Base-by-base conservation (phyloP, 2,888 invertebrate species). In the Leucophora obtusa region DNA sequence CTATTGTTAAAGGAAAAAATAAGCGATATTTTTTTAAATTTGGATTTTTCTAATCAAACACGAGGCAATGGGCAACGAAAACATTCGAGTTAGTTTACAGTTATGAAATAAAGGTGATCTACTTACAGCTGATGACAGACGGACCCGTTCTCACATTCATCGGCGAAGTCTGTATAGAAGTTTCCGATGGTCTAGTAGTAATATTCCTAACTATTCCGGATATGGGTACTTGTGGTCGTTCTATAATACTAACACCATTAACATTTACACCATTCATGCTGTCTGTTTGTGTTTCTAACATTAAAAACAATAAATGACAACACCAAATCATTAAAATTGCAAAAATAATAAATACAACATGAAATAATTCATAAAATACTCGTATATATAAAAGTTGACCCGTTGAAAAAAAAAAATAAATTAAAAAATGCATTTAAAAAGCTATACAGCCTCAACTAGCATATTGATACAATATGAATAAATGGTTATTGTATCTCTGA, bases 251-350 rank as follows among this genome's bases (percentile, higher is more conserved):
- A 85, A 92, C 88, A 83, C 92, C 91, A 85, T 93, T 94, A 90
- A 94, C 93, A 89, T 94, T 95, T 91, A 94, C 93, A 60, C 94
- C 94, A 87, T 95, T 95, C 53, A 93, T 93, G 86, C 92, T 92
- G 85, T 94, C 95, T 95, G 92, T 74, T 73, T 82, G 71, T 76
- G 68, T 69, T 69, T 75, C 74, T 73, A 71, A 70, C 76, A 82
- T 74, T 69, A 51, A 75, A 75, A 74, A 51, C 24, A 69, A 53
- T 54, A 71, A 73, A 65, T 58, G 33, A 72, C 54, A 56, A 38
- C 33, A 63, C 43, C 14, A 62, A 58, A 71, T 50, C 63, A 73
- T 28, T 47, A 63, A 50, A 66, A 24, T 50, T 10, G 38, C 38
- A 38, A 38, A 38, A 38, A 38, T 11, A 38, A 38, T 38, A 38